phyloP scores from a whole-genome alignment of 2,888 invertebrate genomes.

The Rotaria sp. region DNA sequence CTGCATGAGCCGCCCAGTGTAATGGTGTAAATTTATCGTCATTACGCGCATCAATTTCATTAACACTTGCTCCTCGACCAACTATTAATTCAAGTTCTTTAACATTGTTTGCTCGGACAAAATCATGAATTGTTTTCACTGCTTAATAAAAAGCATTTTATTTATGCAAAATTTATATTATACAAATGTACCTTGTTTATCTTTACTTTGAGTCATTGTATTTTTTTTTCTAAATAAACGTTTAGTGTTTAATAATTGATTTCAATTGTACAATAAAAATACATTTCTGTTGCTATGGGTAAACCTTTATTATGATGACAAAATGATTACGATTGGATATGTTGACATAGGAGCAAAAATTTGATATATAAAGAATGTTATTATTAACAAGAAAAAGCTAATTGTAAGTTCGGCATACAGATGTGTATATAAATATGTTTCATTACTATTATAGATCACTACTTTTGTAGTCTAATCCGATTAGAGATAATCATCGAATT shows the following conservation, averaged over 20 bases:
- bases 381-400: too few species aligned
- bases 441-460: too few species aligned
- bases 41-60: constrained; percentile 49
- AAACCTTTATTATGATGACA: neutral
- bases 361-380: too few species aligned
- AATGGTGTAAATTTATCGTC: constrained; percentile 53
- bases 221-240: neutral
- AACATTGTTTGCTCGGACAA: constrained; percentile 48
- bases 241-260: neutral
- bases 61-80: constrained; percentile 54
- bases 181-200: neutral
- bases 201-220: constrained; percentile 10
- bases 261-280: neutral
- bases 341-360: neutral
- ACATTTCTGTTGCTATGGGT: neutral
- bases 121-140: constrained; percentile 44
- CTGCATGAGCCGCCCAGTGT: constrained; percentile 51
- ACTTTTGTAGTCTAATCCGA: too few species aligned
- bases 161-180: neutral
- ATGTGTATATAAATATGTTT: too few species aligned
- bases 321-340: neutral
- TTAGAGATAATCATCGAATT: too few species aligned
- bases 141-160: neutral
- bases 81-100: constrained; percentile 52
- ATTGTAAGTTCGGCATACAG: too few species aligned